Base-by-base conservation (phyloP, 2,888 invertebrate species). In the Lysandra bellargus region DNA sequence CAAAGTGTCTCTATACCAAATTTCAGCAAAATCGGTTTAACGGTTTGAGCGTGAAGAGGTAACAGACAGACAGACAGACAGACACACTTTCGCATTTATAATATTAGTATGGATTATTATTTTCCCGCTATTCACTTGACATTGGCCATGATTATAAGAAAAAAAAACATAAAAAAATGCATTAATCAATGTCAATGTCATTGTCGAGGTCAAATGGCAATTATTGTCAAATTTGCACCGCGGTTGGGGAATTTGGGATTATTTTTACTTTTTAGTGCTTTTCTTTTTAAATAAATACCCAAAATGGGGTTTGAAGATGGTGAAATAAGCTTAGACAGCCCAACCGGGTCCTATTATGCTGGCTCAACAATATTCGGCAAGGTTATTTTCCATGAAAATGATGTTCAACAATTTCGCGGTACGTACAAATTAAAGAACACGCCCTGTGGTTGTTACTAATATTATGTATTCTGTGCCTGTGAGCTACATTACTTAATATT, bases 231-330 rank as follows among this genome's bases (percentile, higher is more conserved):
- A 61, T 69, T 33, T 69, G 33, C 69, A 33, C 69, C 1, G 69
- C 33, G 33, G 69, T 7, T 72, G 53, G 37, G 72, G n/a, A n/a
- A 60, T 4, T 37, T 64, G 9, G 14, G 6, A 12, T 44, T 40
- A 61, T 44, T 72, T 78, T 72, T 78, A 14, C 44, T 44, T 72
- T 78, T 72, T 78, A 14, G 64, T 57, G 53, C 57, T 17, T 30
- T 53, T 53, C 23, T 53, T 72, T 40, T 5, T 5, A n/a, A n/a
- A 6, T 57, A 57, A 60, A 37, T 83, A 82, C 30, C 64, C 80
- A 85, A 81, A 80, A 93, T 93, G 93, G 93, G 93, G 3, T 93
- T 93, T 80, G 87, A 89, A 80, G 89, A 91, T 6, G 92, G 92
- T 33, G 85, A 84, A 61, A 87, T 93, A 78, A 80, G 89, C 78